Evolutionary conservation across 2,797 vertebrate species (phyloP).

Genomic region (Sardinella longiceps): DNA sequence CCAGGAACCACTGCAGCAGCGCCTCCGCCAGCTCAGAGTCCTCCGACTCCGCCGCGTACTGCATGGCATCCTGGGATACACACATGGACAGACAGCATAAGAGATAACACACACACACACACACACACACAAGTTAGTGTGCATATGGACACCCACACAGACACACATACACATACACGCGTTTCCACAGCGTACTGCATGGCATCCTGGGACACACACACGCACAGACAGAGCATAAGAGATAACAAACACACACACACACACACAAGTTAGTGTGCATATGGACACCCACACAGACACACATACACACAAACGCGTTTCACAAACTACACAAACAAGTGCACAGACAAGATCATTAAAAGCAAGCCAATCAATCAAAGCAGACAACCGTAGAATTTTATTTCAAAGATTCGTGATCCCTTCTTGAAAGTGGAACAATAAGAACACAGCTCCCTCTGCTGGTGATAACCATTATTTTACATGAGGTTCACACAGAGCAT

Average conservation of each 20-base stretch:
- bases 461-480: background rate
- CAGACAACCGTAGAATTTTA: background rate
- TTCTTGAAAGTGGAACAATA: background rate
- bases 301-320: background rate
- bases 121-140: background rate
- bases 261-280: background rate
- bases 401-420: background rate
- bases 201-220: slow-evolving; percentile 76
- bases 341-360: too few species aligned
- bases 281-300: background rate
- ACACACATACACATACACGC: background rate
- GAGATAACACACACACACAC: background rate
- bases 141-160: background rate
- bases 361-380: too few species aligned
- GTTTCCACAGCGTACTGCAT: slow-evolving; percentile 79
- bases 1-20: slow-evolving; percentile 90
- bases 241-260: background rate
- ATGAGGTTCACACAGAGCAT: background rate
- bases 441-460: background rate
- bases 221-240: too few species aligned
- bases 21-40: slow-evolving; percentile 84
- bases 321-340: background rate
- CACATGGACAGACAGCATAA: background rate
- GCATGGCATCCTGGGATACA: slow-evolving; percentile 84
- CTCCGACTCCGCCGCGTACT: slow-evolving; percentile 87